Evolutionary conservation across 2,888 invertebrate species (phyloP).

Genomic region (Phengaris arion): DNA sequence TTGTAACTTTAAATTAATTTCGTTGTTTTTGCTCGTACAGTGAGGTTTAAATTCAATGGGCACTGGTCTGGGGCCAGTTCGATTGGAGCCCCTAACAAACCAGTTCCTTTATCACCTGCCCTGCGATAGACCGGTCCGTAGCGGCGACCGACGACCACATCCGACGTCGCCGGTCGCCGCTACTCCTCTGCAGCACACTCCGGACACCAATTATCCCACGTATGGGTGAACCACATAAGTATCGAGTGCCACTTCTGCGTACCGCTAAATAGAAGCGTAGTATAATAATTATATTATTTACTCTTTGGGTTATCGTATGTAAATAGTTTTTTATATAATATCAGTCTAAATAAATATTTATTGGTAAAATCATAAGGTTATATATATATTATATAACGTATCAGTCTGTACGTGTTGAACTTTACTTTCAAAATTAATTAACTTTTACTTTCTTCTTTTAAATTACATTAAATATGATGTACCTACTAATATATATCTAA

Average conservation of each 20-base stretch:
- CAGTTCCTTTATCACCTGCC: not conserved
- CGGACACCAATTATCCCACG: not conserved
- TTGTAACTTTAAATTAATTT: not conserved
- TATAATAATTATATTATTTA: not conserved
- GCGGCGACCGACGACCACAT: too few species aligned
- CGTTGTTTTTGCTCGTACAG: not conserved
- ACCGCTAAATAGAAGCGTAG: not conserved
- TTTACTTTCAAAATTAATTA: not conserved
- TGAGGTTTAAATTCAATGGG: not conserved
- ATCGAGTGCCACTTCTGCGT: not conserved
- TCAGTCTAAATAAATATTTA: too few species aligned
- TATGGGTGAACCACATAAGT: not conserved
- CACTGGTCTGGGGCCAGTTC: not conserved
- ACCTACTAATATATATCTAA: too few species aligned
- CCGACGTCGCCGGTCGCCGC: not conserved
- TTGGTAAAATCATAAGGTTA: too few species aligned
- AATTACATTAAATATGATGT: not conserved
- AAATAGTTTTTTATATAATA: not conserved
- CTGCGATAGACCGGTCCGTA: not conserved
- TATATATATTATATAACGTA: too few species aligned
- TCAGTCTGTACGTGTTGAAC: not conserved
- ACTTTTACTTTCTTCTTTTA: not conserved
- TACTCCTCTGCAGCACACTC: not conserved
- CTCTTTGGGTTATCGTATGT: not conserved
- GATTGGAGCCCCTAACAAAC: not conserved